Evolutionary conservation across 2,797 vertebrate genomes (phyloP).

Genomic region (Scolopax bukidnonensis): DNA sequence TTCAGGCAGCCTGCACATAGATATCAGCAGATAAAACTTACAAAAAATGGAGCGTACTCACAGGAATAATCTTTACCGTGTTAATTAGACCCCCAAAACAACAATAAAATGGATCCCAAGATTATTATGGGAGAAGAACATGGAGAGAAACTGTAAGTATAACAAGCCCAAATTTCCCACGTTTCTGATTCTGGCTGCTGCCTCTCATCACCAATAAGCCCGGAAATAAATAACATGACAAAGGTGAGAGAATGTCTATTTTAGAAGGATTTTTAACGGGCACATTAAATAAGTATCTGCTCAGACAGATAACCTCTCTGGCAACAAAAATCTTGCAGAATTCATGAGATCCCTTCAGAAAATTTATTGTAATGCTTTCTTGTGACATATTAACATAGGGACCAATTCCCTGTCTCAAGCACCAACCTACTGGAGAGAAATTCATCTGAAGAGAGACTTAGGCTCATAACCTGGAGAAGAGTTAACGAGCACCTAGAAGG

Average conservation of each 20-base stretch:
- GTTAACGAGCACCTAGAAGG: neutral
- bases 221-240: neutral
- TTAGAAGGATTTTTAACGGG: neutral
- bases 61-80: neutral
- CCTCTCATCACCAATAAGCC: neutral
- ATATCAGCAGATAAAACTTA: constrained; percentile 45
- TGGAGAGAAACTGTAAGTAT: neutral
- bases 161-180: neutral
- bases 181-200: neutral
- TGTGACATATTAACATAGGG: neutral
- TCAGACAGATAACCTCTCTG: neutral
- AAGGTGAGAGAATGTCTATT: neutral
- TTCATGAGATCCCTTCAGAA: neutral
- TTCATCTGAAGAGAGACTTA: neutral
- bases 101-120: neutral
- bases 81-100: constrained; percentile 44
- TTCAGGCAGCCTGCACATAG: constrained; percentile 6
- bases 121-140: neutral
- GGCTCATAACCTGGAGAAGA: neutral
- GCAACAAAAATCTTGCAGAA: neutral
- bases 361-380: neutral
- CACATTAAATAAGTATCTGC: neutral
- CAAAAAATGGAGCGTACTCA: neutral
- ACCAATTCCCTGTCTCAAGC: neutral
- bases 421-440: neutral